phyloP scores from a whole-genome alignment of 2,113 vertebrate species.

The Dolichotis patagonum region DNA sequence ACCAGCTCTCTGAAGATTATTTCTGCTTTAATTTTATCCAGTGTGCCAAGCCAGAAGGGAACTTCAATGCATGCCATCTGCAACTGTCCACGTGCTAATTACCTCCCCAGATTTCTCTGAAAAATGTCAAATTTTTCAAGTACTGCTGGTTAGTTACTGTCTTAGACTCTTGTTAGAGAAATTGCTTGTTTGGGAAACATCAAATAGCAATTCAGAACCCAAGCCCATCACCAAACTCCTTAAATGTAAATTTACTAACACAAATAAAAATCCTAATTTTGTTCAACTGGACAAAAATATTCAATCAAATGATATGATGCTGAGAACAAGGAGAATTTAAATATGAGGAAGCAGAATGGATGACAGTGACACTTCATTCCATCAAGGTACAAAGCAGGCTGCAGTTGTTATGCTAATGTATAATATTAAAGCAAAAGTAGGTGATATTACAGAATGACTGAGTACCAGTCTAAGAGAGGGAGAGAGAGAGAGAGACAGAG shows the following conservation, averaged over 20 bases:
- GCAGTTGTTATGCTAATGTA: accelerated
- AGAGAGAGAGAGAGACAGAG: neutral
- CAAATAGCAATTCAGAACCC: neutral
- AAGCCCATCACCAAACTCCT: neutral
- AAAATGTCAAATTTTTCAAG: neutral
- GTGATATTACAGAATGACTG: neutral
- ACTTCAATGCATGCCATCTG: neutral
- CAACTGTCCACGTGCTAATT: neutral
- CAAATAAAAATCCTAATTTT: neutral
- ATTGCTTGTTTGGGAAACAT: neutral
- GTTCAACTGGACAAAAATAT: neutral
- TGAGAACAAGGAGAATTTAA: neutral
- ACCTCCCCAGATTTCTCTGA: neutral
- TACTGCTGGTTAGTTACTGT: neutral
- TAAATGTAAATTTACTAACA: neutral
- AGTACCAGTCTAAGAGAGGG: neutral
- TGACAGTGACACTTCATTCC: neutral
- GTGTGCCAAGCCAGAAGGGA: neutral
- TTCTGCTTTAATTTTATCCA: neutral
- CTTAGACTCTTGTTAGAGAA: neutral
- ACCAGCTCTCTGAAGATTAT: neutral
- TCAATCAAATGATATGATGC: too few species aligned
- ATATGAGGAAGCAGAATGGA: neutral
- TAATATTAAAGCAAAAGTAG: neutral
- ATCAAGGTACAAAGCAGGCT: neutral